Evolutionary conservation across 2,888 invertebrate species (phyloP).

Genomic region (Meloe dianella): DNA sequence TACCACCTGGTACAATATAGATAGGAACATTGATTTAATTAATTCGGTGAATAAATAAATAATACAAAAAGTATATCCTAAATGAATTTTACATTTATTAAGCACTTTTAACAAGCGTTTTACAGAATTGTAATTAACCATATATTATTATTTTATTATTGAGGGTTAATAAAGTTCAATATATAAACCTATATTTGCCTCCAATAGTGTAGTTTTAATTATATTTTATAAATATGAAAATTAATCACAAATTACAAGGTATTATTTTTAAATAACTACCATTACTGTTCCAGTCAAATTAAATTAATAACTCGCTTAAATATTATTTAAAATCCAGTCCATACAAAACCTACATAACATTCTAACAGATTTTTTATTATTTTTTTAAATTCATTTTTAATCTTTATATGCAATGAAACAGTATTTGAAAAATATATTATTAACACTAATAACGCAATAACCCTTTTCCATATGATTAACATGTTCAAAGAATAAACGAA

Average conservation of each 20-base stretch:
- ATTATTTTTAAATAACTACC: slow-evolving; percentile 25
- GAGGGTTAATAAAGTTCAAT: slow-evolving; percentile 47
- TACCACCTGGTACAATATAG: slow-evolving; percentile 25
- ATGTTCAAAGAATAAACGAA: slow-evolving; percentile 36
- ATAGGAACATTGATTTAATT: too few species aligned
- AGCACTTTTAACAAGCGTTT: slow-evolving; percentile 55
- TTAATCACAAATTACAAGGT: slow-evolving; percentile 35
- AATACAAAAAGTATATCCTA: slow-evolving; percentile 39
- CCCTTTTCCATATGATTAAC: slow-evolving; percentile 45
- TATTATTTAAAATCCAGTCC: slow-evolving; percentile 32
- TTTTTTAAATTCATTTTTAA: slow-evolving; percentile 25
- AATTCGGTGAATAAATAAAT: too few species aligned
- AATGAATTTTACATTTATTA: slow-evolving; percentile 55
- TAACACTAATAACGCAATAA: slow-evolving; percentile 45
- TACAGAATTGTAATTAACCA: slow-evolving; percentile 47
- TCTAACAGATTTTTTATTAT: slow-evolving; percentile 36
- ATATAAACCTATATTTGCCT: slow-evolving; percentile 42
- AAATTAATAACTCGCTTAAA: slow-evolving; percentile 9
- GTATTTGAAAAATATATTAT: slow-evolving; percentile 40
- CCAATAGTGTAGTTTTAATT: slow-evolving; percentile 36
- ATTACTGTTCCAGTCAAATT: slow-evolving; percentile 34
- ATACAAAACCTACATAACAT: slow-evolving; percentile 42
- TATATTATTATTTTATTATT: slow-evolving; percentile 47
- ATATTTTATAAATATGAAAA: slow-evolving; percentile 34
- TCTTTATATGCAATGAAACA: slow-evolving; percentile 31